Conservation (phyloP, 2,113 vertebrate species). For the Ia io region DNA sequence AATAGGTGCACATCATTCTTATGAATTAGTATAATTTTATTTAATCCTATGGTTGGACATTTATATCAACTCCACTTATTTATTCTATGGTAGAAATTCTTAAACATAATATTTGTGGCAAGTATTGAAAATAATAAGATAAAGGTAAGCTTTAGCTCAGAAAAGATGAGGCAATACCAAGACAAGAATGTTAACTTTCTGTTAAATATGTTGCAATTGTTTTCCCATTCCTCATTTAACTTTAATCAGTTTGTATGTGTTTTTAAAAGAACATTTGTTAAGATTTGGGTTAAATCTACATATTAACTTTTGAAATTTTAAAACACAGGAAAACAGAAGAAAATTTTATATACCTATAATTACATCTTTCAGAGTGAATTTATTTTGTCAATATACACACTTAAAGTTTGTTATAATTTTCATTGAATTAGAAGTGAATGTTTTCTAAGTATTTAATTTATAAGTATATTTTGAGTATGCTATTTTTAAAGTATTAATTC, state of each 20-base stretch:
- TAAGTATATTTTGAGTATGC: neutral
- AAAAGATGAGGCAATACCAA: neutral
- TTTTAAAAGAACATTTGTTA: neutral
- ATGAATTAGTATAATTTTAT: neutral
- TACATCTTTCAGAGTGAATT: neutral
- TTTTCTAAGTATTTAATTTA: neutral
- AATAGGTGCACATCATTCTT: neutral
- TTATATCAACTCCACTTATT: neutral
- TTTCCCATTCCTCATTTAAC: neutral
- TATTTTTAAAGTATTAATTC: conserved; percentile 26
- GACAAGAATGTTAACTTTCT: neutral
- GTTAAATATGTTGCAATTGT: neutral
- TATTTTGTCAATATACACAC: conserved; percentile 16
- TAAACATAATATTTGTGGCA: neutral
- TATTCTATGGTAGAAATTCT: neutral
- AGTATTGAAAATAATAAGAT: neutral
- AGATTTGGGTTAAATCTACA: neutral
- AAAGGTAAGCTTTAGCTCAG: conserved; percentile 2
- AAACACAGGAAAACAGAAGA: conserved; percentile 4
- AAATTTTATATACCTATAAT: neutral
- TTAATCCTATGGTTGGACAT: neutral
- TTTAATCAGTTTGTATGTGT: neutral
- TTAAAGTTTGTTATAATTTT: conserved; percentile 23
- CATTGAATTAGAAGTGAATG: neutral
- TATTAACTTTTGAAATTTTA: neutral